phyloP scores from a whole-genome alignment of 2,797 vertebrate genomes.

The Falco concolor region DNA sequence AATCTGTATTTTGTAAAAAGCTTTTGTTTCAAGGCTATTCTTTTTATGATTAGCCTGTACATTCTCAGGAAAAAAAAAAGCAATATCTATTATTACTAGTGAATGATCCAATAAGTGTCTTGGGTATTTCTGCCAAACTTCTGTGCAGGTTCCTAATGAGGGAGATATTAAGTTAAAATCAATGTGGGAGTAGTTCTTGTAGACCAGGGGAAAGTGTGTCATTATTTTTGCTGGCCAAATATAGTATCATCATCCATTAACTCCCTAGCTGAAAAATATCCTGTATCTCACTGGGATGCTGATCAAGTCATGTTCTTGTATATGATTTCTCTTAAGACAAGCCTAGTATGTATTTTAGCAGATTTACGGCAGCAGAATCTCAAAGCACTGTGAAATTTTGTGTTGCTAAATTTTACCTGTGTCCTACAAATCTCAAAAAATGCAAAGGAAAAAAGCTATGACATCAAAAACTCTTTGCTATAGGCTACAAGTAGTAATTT shows the following conservation, averaged over 20 bases:
- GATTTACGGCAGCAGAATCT: not conserved
- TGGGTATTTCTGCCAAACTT: constrained; percentile 65
- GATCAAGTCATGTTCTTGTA: constrained; percentile 40
- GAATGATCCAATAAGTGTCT: constrained; percentile 55
- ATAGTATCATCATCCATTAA: constrained; percentile 65
- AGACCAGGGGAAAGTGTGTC: constrained; percentile 60
- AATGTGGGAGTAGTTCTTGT: constrained; percentile 67
- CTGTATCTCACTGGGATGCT: constrained; percentile 48
- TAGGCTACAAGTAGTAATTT: not conserved
- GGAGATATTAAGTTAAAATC: constrained; percentile 69
- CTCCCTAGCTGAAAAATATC: constrained; percentile 53
- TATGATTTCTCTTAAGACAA: constrained; percentile 44
- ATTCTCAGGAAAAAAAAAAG: not conserved
- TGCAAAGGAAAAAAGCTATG: not conserved
- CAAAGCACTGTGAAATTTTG: constrained; percentile 2
- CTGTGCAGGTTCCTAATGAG: constrained; percentile 64
- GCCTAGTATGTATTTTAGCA: not conserved
- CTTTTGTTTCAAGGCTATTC: constrained; percentile 38
- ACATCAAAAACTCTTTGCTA: not conserved
- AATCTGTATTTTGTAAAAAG: constrained; percentile 65
- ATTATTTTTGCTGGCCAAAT: constrained; percentile 66
- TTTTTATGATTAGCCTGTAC: constrained; percentile 49
- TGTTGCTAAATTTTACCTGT: not conserved
- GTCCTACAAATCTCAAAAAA: not conserved
- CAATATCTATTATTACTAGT: constrained; percentile 56